Evolutionary conservation across 1,140 invertebrate species (phyloP).

Genomic region (Dinoponera quadriceps): DNA sequence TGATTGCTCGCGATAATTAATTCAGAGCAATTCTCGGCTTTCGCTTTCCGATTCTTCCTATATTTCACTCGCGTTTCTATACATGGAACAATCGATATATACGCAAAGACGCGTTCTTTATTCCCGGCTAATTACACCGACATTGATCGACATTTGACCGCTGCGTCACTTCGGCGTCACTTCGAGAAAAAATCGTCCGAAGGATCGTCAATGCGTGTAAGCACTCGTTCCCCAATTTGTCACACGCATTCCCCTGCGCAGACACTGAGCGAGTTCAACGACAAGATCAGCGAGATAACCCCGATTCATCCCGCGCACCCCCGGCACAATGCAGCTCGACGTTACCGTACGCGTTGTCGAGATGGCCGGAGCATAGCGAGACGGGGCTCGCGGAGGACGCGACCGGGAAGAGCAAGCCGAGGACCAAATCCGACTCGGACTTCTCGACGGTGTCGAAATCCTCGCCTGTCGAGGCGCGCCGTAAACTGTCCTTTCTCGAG

Average conservation of each 20-base stretch:
- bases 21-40: not conserved
- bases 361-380: constrained; percentile 74
- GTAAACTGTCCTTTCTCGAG: constrained; percentile 76
- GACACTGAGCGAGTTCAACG: constrained; percentile 10
- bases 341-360: constrained; percentile 76
- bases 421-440: constrained; percentile 73
- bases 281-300: constrained; percentile 35
- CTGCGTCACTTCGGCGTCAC: no score
- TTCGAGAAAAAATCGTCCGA: not conserved
- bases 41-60: no score
- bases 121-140: no score
- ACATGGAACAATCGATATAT: no score
- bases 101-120: no score
- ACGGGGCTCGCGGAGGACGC: not conserved
- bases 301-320: not conserved
- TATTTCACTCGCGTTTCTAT: no score
- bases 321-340: constrained; percentile 69
- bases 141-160: no score
- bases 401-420: constrained; percentile 63
- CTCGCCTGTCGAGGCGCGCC: constrained; percentile 74
- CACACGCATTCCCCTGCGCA: constrained; percentile 12
- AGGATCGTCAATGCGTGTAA: not conserved
- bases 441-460: constrained; percentile 67
- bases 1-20: not conserved
- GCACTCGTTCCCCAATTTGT: constrained; percentile 5